Base-by-base conservation (phyloP, 2,888 invertebrate species). In the Orchesellides sinensis region DNA sequence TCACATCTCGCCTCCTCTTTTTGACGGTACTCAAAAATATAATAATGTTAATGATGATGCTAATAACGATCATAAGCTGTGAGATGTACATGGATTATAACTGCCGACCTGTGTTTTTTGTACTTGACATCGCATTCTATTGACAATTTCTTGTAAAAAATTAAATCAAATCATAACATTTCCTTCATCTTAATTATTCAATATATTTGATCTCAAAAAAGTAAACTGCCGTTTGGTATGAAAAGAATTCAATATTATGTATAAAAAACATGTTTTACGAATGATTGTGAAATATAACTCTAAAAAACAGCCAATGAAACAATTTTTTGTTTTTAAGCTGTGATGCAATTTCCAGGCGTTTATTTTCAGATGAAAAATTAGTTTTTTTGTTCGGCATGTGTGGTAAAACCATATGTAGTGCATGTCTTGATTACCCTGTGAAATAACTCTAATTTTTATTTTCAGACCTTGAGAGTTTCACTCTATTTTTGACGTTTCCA, bases 1-100 rank as follows among this genome's bases (percentile, higher is more conserved):
- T 82, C 79, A 84, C 83, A 84, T 75, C 74, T 79, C 32, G 35
- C 61, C 27, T 74, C 47, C 35, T 68, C 35, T 59, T 69, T 83
- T 25, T 68, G 83, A 83, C 68, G 35, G 29, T n/a, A 35, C 29
- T 54, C 3, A 1, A 70, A 54, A 32, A 72, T 21, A 56, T 45
- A 72, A 35, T 70, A 19, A 40, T 32, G n/a, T 17, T 19, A 32
- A 56, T 21, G 29, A 59, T 40, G 19, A 63, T 17, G 61, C 61
- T 23, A 66, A 14, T 45, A 25, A 47, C 47, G 47, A 66, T 27
- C 17, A n/a, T 27, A 66, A 32, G 17, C 35, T 2, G 19, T 6
- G 32, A 35, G 59, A 54, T 19, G 35, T n/a, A n/a, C n/a, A n/a
- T n/a, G n/a, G n/a, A n/a, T n/a, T n/a, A n/a, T n/a, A n/a, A n/a